phyloP scores from a whole-genome alignment of 2,888 invertebrate genomes.

The Drosophila peninsularis region DNA sequence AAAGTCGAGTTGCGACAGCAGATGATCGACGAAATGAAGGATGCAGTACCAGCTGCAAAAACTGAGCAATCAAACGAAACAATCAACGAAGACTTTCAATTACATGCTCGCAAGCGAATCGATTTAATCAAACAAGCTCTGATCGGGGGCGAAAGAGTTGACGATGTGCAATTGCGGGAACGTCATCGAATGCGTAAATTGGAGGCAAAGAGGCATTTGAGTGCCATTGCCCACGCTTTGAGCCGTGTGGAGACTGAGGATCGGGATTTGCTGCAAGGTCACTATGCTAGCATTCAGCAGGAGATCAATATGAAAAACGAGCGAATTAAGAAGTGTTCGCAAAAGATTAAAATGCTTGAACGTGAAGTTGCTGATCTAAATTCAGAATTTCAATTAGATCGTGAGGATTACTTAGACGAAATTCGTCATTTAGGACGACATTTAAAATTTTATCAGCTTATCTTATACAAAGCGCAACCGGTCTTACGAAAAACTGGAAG shows the following conservation, averaged over 20 bases:
- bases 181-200: slow-evolving; percentile 88
- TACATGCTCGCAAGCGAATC: slow-evolving; percentile 84
- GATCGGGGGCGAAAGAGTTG: slow-evolving; percentile 91
- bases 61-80: slow-evolving; percentile 2
- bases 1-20: slow-evolving; percentile 72
- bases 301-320: slow-evolving; percentile 91
- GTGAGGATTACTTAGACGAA: slow-evolving; percentile 93
- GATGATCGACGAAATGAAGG: slow-evolving; percentile 82
- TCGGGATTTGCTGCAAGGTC: slow-evolving; percentile 88
- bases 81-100: slow-evolving; percentile 57
- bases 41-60: neutral
- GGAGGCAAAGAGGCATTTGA: slow-evolving; percentile 88
- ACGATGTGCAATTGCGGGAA: slow-evolving; percentile 90
- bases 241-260: slow-evolving; percentile 89
- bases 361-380: slow-evolving; percentile 91
- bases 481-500: slow-evolving; percentile 90
- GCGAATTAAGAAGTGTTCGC: slow-evolving; percentile 87
- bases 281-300: slow-evolving; percentile 92
- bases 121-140: slow-evolving; percentile 89
- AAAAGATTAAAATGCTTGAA: slow-evolving; percentile 88
- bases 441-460: slow-evolving; percentile 88
- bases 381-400: slow-evolving; percentile 92
- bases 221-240: slow-evolving; percentile 86
- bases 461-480: slow-evolving; percentile 88
- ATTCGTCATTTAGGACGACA: slow-evolving; percentile 90